These are phyloP conservation scores for Oopsacas minuta DNA, from an alignment of 37 sponge, comb jelly and placozoan species.

Conservation along the genomic window DNA sequence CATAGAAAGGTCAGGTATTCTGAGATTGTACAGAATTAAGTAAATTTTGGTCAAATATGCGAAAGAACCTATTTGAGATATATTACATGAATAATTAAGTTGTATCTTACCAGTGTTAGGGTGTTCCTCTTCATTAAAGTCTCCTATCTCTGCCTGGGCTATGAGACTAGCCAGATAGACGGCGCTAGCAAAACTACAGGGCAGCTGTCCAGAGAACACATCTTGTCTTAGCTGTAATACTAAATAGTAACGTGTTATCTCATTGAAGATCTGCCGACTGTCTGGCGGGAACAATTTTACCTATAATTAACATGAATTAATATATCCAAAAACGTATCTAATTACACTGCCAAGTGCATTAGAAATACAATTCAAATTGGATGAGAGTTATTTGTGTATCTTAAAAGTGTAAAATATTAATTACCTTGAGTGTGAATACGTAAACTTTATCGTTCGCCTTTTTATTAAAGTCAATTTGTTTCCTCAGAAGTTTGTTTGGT, in stretches of 20 bases:
- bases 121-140: background rate
- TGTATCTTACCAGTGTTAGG: background rate
- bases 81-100: too few relatives aligned
- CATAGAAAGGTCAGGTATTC: too few relatives aligned
- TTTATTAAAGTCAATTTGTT: background rate
- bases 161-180: slow-evolving; percentile 11
- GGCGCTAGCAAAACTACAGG: slow-evolving; percentile 11
- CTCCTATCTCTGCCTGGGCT: slow-evolving; percentile 2
- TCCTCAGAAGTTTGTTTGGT: background rate
- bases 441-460: background rate
- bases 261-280: slow-evolving; percentile 11
- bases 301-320: too few relatives aligned
- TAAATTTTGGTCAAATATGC: too few relatives aligned
- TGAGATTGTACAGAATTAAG: too few relatives aligned
- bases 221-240: background rate
- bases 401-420: background rate
- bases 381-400: too few relatives aligned
- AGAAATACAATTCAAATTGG: too few relatives aligned
- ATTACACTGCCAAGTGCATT: too few relatives aligned
- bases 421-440: background rate
- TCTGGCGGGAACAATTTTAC: slow-evolving; percentile 7
- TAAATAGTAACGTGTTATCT: background rate
- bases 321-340: too few relatives aligned
- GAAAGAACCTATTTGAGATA: too few relatives aligned
- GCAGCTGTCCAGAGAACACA: slow-evolving; percentile 3